phyloP scores from a whole-genome alignment of 2,113 vertebrate species.

The Recurvirostra avosetta region DNA sequence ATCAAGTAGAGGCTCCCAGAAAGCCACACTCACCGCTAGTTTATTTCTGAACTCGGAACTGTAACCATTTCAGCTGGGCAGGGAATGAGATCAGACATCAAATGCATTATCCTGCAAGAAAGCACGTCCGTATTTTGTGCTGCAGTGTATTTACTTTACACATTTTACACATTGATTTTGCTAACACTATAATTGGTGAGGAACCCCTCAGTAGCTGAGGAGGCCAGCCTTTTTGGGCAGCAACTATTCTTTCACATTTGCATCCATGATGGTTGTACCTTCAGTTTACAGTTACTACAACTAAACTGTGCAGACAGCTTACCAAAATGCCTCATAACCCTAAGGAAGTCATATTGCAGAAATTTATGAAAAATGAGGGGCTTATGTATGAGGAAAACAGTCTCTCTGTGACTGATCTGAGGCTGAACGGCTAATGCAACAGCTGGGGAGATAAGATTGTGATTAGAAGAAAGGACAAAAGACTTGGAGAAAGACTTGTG shows the following conservation, averaged over 20 bases:
- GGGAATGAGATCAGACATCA: neutral
- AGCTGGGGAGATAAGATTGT: neutral
- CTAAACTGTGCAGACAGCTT: neutral
- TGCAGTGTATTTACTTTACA: neutral
- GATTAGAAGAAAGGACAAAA: neutral
- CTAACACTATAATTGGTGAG: neutral
- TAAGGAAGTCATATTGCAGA: neutral
- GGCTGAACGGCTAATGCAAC: neutral
- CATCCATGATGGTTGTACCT: rapidly evolving
- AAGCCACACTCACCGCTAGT: neutral
- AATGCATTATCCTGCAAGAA: neutral
- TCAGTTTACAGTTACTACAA: neutral
- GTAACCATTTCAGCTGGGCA: neutral
- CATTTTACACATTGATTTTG: neutral
- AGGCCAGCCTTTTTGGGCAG: neutral
- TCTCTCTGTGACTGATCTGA: neutral
- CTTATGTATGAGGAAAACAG: neutral
- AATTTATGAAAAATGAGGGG: neutral
- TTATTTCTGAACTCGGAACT: neutral
- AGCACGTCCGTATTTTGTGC: neutral
- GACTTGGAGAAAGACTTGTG: neutral
- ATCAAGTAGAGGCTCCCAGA: neutral
- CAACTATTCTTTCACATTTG: neutral
- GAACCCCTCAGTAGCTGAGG: neutral
- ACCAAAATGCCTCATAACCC: neutral